These are phyloP conservation scores for Phymastichus coffea DNA, from an alignment of 1,140 invertebrate species.

Conservation along the genomic window DNA sequence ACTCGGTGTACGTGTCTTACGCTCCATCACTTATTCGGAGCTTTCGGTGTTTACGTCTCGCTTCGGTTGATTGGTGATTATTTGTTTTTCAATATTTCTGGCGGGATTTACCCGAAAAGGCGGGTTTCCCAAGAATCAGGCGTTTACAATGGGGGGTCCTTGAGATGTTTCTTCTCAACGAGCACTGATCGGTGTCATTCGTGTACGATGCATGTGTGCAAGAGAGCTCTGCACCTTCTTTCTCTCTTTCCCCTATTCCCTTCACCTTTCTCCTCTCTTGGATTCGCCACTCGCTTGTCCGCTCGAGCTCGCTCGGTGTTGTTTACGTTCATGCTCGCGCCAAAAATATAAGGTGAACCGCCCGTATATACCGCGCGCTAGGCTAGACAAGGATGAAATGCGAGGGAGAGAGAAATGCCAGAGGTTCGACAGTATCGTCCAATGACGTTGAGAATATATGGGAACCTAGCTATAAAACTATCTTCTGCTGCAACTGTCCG, in stretches of 20 bases:
- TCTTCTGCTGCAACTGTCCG: too few species aligned
- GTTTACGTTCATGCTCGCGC: slow-evolving; percentile 47
- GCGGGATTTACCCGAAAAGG: too few species aligned
- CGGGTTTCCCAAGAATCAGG: too few species aligned
- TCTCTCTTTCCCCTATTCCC: not conserved
- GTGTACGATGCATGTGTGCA: slow-evolving; percentile 7
- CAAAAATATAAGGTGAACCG: slow-evolving; percentile 35
- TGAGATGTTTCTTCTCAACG: not conserved
- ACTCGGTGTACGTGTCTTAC: too few species aligned
- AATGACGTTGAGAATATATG: slow-evolving; percentile 8
- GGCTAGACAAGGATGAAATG: too few species aligned
- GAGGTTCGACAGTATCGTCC: not conserved
- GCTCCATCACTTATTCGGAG: too few species aligned
- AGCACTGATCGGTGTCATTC: too few species aligned
- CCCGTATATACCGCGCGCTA: not conserved
- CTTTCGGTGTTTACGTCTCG: too few species aligned
- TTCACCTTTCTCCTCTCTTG: not conserved
- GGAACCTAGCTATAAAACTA: too few species aligned
- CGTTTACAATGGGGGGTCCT: too few species aligned
- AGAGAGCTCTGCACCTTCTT: not conserved
- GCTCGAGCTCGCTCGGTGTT: slow-evolving; percentile 35
- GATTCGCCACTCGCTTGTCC: not conserved
- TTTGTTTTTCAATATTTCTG: too few species aligned
- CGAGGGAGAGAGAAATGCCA: not conserved
- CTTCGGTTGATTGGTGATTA: too few species aligned